Conservation (phyloP, 2,797 vertebrate species). For the Oreonectes daqikongensis region DNA sequence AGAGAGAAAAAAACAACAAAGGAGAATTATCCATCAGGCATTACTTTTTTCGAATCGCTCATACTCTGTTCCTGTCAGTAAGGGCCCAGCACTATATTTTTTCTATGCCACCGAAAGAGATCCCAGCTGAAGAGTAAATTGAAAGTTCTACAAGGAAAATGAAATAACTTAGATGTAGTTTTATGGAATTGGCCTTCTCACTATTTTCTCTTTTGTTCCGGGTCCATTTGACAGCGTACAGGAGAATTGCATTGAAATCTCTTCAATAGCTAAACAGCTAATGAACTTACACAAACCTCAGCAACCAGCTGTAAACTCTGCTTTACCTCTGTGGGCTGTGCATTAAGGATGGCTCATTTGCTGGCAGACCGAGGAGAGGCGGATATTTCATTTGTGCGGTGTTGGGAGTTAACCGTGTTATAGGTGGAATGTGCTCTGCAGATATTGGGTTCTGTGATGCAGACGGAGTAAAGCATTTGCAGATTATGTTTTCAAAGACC, state of each 20-base stretch:
- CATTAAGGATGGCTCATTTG: conserved; percentile 53
- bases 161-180: conserved; percentile 30
- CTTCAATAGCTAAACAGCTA: conserved; percentile 33
- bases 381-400: conserved; percentile 57
- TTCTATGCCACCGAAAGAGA: conserved; percentile 9
- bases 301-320: conserved; percentile 28
- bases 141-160: conserved; percentile 31
- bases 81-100: neutral
- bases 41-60: neutral
- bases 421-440: conserved; percentile 42
- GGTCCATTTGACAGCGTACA: conserved; percentile 21
- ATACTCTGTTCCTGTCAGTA: conserved; percentile 26
- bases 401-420: conserved; percentile 54
- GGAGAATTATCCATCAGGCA: conserved; percentile 18
- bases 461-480: conserved; percentile 53
- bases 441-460: conserved; percentile 56
- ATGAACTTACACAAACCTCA: conserved; percentile 51
- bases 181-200: conserved; percentile 27
- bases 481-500: conserved; percentile 28
- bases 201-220: conserved; percentile 10
- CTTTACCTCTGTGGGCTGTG: conserved; percentile 29
- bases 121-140: conserved; percentile 19
- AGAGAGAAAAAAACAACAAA: neutral
- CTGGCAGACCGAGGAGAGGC: conserved; percentile 50
- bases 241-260: conserved; percentile 23